A percentile compares a stretch with the other conserved stretches of the same genome.
Conservation (phyloP, 2,888 invertebrate genomes). For the Alentia gelatinosa region DNA sequence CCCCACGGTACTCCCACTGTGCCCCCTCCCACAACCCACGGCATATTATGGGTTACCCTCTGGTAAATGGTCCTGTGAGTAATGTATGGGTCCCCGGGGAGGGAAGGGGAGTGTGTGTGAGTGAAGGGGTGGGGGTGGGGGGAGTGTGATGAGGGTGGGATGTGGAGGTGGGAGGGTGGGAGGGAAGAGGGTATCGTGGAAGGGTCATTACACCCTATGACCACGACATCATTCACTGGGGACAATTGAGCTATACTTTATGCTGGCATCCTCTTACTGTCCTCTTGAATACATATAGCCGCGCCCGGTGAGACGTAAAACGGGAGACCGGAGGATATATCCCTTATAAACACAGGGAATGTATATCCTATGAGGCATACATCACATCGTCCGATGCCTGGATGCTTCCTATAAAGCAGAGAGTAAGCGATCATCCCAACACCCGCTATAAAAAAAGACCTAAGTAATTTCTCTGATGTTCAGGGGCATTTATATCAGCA, state of each 20-base stretch:
- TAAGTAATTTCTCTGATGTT: too few species aligned
- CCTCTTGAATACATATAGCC: background rate
- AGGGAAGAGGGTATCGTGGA: background rate
- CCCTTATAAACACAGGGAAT: background rate
- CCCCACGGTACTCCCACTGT: background rate
- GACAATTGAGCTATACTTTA: conserved; percentile 10
- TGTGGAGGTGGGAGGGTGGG: background rate
- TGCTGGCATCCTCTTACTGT: background rate
- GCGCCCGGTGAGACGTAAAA: background rate
- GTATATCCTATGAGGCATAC: background rate
- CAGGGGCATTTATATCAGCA: too few species aligned
- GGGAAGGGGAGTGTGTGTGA: background rate
- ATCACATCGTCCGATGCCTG: too few species aligned
- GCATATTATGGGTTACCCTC: background rate
- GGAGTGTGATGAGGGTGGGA: background rate
- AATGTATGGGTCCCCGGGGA: conserved; percentile 14
- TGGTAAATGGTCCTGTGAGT: conserved; percentile 36
- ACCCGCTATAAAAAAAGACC: too few species aligned
- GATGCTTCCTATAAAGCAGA: too few species aligned
- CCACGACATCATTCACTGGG: background rate
- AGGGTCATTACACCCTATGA: background rate
- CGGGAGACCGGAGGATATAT: background rate
- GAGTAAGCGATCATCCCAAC: too few species aligned
- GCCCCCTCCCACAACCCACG: background rate
- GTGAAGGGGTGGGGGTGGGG: background rate